phyloP scores from a whole-genome alignment of 2,113 vertebrate genomes.

The Rhabdomys dilectus region DNA sequence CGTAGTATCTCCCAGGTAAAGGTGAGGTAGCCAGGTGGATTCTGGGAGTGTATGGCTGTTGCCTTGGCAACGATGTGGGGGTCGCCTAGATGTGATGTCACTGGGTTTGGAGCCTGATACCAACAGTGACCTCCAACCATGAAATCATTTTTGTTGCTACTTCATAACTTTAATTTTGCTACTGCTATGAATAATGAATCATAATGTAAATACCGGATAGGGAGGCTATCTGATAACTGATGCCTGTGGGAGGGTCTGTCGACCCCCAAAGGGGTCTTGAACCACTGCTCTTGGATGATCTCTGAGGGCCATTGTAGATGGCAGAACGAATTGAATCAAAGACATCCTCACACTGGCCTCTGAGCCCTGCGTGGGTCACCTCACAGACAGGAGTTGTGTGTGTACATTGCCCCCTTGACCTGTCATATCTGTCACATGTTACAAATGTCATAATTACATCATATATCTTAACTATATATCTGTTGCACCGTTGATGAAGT shows the following conservation, averaged over 20 bases:
- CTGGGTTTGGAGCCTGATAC: too few relatives aligned
- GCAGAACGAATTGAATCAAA: background rate
- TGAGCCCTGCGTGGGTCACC: too few relatives aligned
- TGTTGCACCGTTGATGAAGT: background rate
- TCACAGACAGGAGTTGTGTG: background rate
- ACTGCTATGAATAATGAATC: background rate
- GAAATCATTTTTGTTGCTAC: background rate
- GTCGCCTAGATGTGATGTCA: too few relatives aligned
- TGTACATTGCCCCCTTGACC: background rate
- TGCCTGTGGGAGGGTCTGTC: background rate
- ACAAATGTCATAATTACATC: background rate
- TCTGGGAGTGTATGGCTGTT: too few relatives aligned
- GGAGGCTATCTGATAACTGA: background rate
- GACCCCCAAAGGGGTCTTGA: background rate
- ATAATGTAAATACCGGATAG: background rate
- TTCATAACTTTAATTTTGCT: background rate
- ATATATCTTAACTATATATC: background rate
- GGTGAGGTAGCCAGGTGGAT: too few relatives aligned
- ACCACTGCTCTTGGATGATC: background rate
- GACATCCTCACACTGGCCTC: background rate
- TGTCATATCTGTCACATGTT: background rate
- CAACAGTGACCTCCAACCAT: background rate
- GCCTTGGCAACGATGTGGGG: too few relatives aligned
- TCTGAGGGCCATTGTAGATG: background rate
- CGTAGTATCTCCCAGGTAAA: too few relatives aligned